A percentile compares a stretch with the other conserved stretches of the same genome.
Evolutionary conservation across 2,113 vertebrate genomes (phyloP).

Genomic region (Saiga tatarica): DNA sequence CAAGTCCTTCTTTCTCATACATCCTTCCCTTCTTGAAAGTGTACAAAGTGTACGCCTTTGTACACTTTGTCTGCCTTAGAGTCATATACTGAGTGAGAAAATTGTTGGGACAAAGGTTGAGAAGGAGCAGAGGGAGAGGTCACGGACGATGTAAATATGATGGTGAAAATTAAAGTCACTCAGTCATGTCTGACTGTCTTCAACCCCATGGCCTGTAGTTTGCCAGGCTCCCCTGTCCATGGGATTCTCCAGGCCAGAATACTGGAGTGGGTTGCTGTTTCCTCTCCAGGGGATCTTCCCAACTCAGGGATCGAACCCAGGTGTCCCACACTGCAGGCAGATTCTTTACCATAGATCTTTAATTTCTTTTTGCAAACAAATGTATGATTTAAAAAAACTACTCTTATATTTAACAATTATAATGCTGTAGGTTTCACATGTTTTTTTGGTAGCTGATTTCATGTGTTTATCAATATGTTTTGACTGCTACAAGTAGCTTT

Average conservation of each 20-base stretch:
- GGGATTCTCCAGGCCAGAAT: neutral
- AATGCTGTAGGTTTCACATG: neutral
- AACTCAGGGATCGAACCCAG: neutral
- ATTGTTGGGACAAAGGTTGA: neutral
- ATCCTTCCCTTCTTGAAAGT: neutral
- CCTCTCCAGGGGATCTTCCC: neutral
- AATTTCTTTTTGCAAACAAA: constrained; percentile 7
- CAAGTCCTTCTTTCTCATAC: neutral
- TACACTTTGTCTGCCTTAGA: neutral
- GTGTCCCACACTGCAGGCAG: neutral
- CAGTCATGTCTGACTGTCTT: neutral
- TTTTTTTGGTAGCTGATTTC: constrained; percentile 8
- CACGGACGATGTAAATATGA: neutral
- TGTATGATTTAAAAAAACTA: neutral
- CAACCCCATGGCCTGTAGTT: neutral
- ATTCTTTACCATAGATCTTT: neutral
- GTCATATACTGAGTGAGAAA: neutral
- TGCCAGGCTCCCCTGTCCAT: neutral
- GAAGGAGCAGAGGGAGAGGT: neutral
- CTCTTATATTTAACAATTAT: neutral
- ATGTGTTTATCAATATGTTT: neutral
- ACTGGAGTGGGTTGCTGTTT: neutral
- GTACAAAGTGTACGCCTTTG: neutral
- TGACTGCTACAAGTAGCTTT: neutral
- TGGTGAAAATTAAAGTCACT: neutral